A percentile compares a stretch with the other conserved stretches of the same genome.
Evolutionary conservation across 2,113 vertebrate genomes (phyloP).

Genomic region (Pangasianodon gigas): DNA sequence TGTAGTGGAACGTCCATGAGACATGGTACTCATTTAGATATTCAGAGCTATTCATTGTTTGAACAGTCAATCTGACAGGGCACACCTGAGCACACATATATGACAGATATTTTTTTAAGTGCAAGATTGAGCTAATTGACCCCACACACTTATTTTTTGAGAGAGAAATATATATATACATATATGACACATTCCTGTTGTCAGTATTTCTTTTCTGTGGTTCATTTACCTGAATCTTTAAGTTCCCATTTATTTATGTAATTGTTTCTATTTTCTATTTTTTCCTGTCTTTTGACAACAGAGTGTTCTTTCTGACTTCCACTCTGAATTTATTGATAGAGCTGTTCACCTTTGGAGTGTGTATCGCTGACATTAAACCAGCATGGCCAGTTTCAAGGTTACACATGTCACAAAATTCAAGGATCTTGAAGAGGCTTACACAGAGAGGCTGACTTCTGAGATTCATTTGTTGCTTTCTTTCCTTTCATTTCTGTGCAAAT

Average conservation of each 20-base stretch:
- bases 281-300: not conserved
- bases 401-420: not conserved
- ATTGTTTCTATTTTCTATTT: not conserved
- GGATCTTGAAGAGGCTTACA: constrained; percentile 2
- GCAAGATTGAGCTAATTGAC: too few species aligned
- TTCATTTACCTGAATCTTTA: not conserved
- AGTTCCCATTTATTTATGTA: not conserved
- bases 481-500: constrained; percentile 53
- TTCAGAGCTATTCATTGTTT: too few species aligned
- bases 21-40: too few species aligned
- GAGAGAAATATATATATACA: too few species aligned
- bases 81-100: too few species aligned
- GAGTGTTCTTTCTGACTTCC: not conserved
- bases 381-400: not conserved
- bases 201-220: not conserved
- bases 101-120: too few species aligned
- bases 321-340: constrained; percentile 4
- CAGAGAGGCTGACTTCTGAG: constrained; percentile 13
- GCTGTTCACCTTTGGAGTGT: not conserved
- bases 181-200: too few species aligned
- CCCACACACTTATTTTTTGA: too few species aligned
- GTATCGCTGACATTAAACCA: not conserved
- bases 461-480: constrained; percentile 48
- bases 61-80: too few species aligned
- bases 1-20: too few species aligned